Evolutionary conservation across 2,797 vertebrate genomes (phyloP).

Genomic region (Falco naumanni): DNA sequence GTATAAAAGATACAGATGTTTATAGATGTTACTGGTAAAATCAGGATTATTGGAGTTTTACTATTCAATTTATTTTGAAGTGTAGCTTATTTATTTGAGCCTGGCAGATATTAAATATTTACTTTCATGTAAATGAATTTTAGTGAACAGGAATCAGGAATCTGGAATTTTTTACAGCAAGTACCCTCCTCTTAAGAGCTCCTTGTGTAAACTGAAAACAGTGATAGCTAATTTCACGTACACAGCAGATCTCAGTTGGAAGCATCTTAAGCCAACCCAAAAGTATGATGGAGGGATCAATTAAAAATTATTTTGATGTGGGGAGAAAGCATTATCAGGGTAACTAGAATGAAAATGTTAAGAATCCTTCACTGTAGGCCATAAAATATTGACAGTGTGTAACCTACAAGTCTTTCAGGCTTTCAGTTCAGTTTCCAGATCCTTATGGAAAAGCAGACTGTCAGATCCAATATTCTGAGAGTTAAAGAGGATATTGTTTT

Average conservation of each 20-base stretch:
- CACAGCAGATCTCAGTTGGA: background rate
- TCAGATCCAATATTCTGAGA: background rate
- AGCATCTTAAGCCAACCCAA: background rate
- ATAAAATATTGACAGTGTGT: background rate
- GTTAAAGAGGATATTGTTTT: background rate
- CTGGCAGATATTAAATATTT: constrained; percentile 7
- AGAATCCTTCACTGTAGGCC: background rate
- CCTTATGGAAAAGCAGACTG: background rate
- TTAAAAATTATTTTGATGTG: background rate
- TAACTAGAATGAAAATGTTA: background rate
- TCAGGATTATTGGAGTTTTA: constrained; percentile 33
- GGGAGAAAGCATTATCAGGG: background rate
- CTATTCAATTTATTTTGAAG: constrained; percentile 34
- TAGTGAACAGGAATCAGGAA: background rate
- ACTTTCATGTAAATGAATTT: constrained; percentile 1
- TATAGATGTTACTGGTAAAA: background rate
- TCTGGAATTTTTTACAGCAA: background rate
- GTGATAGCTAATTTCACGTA: background rate
- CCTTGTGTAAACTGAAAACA: background rate
- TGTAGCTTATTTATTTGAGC: background rate
- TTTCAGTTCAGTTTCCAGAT: background rate
- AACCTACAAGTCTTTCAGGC: background rate
- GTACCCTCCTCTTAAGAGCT: background rate
- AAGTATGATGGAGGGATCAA: background rate
- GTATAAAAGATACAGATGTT: background rate